Base-by-base conservation (phyloP, 2,797 vertebrate genomes). In the Malurus leucopterus region DNA sequence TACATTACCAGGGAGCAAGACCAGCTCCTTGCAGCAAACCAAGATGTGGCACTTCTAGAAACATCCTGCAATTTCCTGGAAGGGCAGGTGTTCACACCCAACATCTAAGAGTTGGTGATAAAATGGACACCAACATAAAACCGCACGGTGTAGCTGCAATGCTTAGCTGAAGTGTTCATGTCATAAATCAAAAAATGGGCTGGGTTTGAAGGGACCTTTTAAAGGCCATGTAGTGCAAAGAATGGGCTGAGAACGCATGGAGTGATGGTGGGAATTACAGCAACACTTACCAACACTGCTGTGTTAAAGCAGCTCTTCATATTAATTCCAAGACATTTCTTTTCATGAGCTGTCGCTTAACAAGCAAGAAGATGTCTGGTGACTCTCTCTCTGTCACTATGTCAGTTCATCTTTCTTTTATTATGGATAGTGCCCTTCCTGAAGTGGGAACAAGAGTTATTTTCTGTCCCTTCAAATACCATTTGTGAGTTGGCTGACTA, bases 31-130 rank as follows among this genome's bases (percentile, higher is more conserved):
- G 32, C 50, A 61, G 59, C 40, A 78, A 14, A 58, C 38, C 16
- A 29, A 43, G 24, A n/a, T 8, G 16, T 55, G 19, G n/a, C n/a
- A 41, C 51, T 69, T 71, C 50, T 34, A 38, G 43, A 75, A 81
- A 53, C 2, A 30, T 26, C 49, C 34, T 64, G 0, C 3, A 55
- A 19, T 13, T 62, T 61, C 43, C 58, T 51, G 46, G 47, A 47
- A 2, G 13, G 32, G 54, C 43, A 64, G 20, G 44, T 69, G 23
- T 8, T 85, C 34, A 54, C 23, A 46, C 11, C 11, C 36, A 59
- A 6, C 1, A 2, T 14, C 4, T 11, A 29, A 0, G 3, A 67
- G n/a, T 1, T 2, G 0, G n/a, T 67, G 61, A 15, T 67, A 34
- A 71, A 63, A 50, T 0, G 73, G 34, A 67, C 34, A 17, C 44